phyloP scores from a whole-genome alignment of 2,113 vertebrate genomes.

The Ageneiosus marmoratus region DNA sequence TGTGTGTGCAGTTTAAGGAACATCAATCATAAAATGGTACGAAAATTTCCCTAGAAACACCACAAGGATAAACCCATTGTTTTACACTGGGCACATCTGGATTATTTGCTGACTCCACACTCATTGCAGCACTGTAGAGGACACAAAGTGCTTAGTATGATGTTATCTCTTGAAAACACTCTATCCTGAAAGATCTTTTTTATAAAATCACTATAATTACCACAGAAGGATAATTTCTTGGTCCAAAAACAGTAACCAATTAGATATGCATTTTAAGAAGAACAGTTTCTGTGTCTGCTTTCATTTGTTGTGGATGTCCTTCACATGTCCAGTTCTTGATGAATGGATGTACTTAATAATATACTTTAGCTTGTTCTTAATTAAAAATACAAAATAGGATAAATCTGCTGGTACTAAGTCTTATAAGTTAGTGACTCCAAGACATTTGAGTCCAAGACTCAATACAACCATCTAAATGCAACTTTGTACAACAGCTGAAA shows the following conservation, averaged over 20 bases:
- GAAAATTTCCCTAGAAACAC: conserved; percentile 43
- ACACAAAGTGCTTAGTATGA: conserved; percentile 19
- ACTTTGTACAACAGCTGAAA: background rate
- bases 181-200: background rate
- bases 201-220: too few relatives aligned
- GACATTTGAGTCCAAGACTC: background rate
- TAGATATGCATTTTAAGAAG: background rate
- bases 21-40: conserved; percentile 40
- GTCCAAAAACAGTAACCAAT: background rate
- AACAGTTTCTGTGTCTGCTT: background rate
- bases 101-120: conserved; percentile 41
- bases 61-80: conserved; percentile 48
- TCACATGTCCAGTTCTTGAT: background rate
- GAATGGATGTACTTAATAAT: background rate
- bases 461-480: background rate
- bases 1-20: conserved; percentile 29
- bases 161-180: conserved; percentile 12
- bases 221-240: background rate
- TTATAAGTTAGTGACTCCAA: background rate
- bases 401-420: background rate
- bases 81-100: conserved; percentile 36
- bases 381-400: background rate
- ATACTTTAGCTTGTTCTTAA: background rate
- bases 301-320: background rate
- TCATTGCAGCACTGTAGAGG: conserved; percentile 28